Conservation (phyloP, 2,797 vertebrate species). For the Anableps anableps region DNA sequence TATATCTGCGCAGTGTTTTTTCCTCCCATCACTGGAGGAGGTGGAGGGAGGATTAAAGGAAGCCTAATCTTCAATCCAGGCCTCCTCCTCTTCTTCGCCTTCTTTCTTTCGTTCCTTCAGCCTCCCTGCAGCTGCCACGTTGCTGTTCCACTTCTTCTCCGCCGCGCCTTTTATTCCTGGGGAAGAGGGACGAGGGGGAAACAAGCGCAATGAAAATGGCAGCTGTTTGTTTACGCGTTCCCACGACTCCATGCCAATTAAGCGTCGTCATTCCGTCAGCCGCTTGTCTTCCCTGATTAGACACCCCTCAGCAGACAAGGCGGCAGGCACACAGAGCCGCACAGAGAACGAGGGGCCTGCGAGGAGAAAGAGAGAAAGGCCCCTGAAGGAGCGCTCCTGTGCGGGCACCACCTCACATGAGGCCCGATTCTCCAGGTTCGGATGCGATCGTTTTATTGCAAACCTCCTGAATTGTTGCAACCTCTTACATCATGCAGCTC, state of each 20-base stretch:
- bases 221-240: constrained; percentile 87
- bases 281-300: constrained; percentile 84
- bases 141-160: constrained; percentile 68
- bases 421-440: constrained; percentile 16
- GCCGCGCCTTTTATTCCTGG: constrained; percentile 73
- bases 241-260: constrained; percentile 85
- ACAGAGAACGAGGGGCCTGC: constrained; percentile 23
- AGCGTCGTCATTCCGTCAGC: constrained; percentile 76
- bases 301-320: constrained; percentile 74
- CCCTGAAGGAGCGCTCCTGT: constrained; percentile 32
- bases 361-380: constrained; percentile 22
- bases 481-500: not conserved
- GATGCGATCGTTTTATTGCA: constrained; percentile 1
- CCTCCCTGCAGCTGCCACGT: constrained; percentile 74
- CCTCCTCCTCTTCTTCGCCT: constrained; percentile 50
- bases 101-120: constrained; percentile 44
- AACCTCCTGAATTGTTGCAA: not conserved
- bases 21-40: constrained; percentile 44
- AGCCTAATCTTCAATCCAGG: constrained; percentile 68
- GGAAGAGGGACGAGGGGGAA: constrained; percentile 63
- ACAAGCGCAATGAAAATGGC: constrained; percentile 78
- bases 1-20: constrained; percentile 30
- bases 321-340: not conserved
- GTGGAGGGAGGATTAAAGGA: constrained; percentile 60
- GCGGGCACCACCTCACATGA: not conserved